These are phyloP conservation scores for Melieria omissa DNA, from an alignment of 2,888 invertebrate species.

Conservation along the genomic window DNA sequence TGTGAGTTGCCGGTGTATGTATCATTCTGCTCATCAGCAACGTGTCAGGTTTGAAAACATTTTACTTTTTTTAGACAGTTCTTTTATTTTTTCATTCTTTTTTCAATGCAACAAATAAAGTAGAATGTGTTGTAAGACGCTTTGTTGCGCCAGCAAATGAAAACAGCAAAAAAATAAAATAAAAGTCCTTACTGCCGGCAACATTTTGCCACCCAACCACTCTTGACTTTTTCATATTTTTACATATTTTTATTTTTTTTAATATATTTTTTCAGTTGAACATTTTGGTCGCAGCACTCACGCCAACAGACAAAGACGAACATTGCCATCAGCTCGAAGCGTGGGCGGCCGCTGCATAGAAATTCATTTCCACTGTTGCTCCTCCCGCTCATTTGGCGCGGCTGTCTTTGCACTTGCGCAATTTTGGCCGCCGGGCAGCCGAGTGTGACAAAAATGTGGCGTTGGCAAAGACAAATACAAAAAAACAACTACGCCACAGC, in stretches of 20 bases:
- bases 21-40: constrained; percentile 9
- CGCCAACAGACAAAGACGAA: constrained; percentile 1
- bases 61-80: neutral
- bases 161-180: neutral
- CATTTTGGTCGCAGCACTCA: neutral
- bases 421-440: constrained; percentile 3
- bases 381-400: no score
- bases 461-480: no score
- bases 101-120: constrained; percentile 18
- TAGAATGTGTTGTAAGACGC: constrained; percentile 34
- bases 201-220: no score
- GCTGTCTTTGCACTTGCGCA: neutral
- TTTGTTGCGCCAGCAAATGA: constrained; percentile 27
- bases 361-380: no score
- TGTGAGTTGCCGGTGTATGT: no score
- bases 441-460: neutral
- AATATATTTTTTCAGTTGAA: neutral
- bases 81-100: no score
- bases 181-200: neutral
- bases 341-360: no score
- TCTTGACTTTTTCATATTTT: no score
- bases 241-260: neutral
- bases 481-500: no score
- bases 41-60: constrained; percentile 28
- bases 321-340: neutral